Percentiles rank a stretch among this genome's conserved stretches.
Conservation (phyloP, 1,140 invertebrate species). For the Copidosoma floridanum region DNA sequence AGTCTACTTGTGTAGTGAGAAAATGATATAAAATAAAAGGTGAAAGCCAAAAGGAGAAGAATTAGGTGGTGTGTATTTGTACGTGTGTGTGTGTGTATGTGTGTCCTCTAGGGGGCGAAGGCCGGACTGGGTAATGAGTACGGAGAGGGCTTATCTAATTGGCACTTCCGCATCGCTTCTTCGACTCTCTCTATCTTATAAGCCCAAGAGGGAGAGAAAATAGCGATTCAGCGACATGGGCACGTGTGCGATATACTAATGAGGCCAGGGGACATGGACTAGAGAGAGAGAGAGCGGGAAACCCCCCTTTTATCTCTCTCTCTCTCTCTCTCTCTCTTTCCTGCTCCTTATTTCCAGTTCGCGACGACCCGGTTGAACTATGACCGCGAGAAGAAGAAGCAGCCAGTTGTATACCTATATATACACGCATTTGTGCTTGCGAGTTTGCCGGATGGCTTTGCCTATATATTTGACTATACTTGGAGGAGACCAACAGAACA, state of each 20-base stretch:
- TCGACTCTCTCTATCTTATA: no score
- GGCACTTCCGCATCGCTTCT: slow-evolving; percentile 18
- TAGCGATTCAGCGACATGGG: slow-evolving; percentile 19
- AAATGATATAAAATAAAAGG: background rate
- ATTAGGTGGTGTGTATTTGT: background rate
- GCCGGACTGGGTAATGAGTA: slow-evolving; percentile 18
- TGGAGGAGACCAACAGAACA: background rate
- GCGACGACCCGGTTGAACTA: background rate
- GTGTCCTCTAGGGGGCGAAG: background rate
- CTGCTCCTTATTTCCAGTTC: background rate
- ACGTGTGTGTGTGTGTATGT: background rate
- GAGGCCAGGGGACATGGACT: background rate
- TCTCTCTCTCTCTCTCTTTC: no score
- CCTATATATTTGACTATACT: no score
- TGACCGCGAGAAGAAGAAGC: slow-evolving; percentile 9
- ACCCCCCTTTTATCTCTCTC: no score
- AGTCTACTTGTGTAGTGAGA: background rate
- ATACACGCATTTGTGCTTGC: no score
- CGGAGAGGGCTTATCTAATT: slow-evolving; percentile 14
- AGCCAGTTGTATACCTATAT: no score
- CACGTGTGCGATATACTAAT: slow-evolving; percentile 22
- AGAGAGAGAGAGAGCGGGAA: background rate
- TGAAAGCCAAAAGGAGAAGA: background rate
- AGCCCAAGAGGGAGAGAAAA: background rate
- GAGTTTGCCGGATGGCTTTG: background rate